A percentile compares a stretch with the other conserved stretches of the same genome.
Conservation (phyloP, 30 jellyfish, hydroid and myxozoan species). For the Cassiopea xamachana region DNA sequence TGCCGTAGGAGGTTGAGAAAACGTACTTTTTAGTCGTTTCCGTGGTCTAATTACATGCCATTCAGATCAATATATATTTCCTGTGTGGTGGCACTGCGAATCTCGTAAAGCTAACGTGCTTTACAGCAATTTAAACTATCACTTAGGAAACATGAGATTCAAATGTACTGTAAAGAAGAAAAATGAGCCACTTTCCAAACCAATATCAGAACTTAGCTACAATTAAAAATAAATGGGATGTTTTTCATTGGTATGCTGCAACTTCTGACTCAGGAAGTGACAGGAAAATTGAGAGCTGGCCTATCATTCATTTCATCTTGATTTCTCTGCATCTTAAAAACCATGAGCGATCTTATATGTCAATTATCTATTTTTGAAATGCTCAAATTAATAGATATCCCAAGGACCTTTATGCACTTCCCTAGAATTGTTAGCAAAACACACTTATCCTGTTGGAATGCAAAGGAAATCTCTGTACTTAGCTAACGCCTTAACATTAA, state of each 20-base stretch:
- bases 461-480: not conserved
- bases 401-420: not conserved
- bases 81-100: not conserved
- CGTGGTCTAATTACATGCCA: too few species aligned
- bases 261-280: not conserved
- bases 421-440: not conserved
- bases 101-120: not conserved
- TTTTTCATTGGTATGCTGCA: not conserved
- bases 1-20: too few species aligned
- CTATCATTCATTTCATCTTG: not conserved
- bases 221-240: not conserved
- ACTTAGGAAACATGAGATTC: not conserved
- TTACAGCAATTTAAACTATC: not conserved
- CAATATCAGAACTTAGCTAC: not conserved
- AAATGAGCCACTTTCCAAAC: too few species aligned
- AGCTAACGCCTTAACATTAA: constrained; percentile 2
- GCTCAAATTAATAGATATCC: not conserved
- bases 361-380: not conserved
- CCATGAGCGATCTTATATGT: not conserved
- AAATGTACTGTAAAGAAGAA: not conserved
- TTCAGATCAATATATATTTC: not conserved
- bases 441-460: not conserved
- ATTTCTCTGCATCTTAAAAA: not conserved
- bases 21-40: too few species aligned
- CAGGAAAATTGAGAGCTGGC: not conserved